Base-by-base conservation (phyloP, 64 coral and sea anemone genomes). In the Montipora foliosa region DNA sequence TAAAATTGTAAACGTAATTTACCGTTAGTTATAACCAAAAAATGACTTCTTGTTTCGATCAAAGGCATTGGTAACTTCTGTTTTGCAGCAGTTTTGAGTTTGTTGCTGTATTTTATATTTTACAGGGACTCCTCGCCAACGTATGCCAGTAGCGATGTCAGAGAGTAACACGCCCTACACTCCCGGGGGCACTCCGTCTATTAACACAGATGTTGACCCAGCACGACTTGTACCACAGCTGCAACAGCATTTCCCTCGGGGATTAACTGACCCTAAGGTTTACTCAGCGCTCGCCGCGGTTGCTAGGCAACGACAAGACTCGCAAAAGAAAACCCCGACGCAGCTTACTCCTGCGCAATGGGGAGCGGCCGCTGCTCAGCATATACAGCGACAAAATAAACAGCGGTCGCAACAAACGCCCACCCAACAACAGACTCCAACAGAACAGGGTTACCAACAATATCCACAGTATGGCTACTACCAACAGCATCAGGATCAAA, bases 161-260 rank as follows among this genome's bases (percentile, higher is more conserved):
- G 98, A 99, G 7, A 82, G 94, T 52, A 99, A 94, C 84, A 99
- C 98, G 0, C 98, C 98, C 49, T 99, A 99, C 89, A 99, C 98
- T 51, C 98, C 98, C 16, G 98, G 92, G 47, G 98, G 95, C 47
- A 96, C 98, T 14, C 94, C 92, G 37, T 82, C 88, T 50, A 88
- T 93, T 10, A 81, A 87, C 17, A 78, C 92, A 2, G 90, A 98
- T 68, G 93, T 98, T 77, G 97, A 98, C 76, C 93, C 97, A 11
- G 89, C 93, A 14, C 91, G 95, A 84, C 78, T 98, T 44, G 25
- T 96, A 72, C 88, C 90, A 46, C 97, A 98, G 74, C 89, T 98
- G 7, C 94, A 93, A 14, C 94, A 96, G 61, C 87, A 95, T 47
- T 96, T 96, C 47, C 95, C 95, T 1, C 78, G 97, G 24, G 94